phyloP scores from a whole-genome alignment of 2,888 invertebrate species.

The Drosophila pseudotakahashii region DNA sequence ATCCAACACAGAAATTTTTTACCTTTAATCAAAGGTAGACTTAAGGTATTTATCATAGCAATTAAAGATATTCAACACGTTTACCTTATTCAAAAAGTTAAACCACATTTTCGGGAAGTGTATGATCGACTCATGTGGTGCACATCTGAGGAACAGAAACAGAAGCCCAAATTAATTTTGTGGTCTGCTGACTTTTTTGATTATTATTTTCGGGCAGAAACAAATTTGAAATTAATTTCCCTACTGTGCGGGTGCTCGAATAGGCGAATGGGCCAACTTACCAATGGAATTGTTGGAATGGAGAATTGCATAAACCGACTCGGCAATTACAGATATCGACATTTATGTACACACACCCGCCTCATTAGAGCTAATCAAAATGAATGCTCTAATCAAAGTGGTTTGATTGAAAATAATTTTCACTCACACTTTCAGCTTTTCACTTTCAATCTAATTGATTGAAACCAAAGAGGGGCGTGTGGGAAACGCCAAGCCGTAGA shows the following conservation, averaged over 20 bases:
- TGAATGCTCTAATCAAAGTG: constrained; percentile 71
- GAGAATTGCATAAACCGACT: constrained; percentile 50
- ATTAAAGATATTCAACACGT: too few relatives aligned
- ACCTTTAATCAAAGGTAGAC: too few relatives aligned
- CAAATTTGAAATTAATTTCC: constrained; percentile 50
- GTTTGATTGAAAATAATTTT: constrained; percentile 66
- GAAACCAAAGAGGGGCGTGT: constrained; percentile 51
- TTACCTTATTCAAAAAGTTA: too few relatives aligned
- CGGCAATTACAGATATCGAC: constrained; percentile 12
- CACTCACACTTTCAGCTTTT: constrained; percentile 75
- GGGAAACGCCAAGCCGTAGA: constrained; percentile 14
- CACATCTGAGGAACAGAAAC: constrained; percentile 30
- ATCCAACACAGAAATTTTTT: too few relatives aligned
- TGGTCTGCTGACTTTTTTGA: constrained; percentile 38
- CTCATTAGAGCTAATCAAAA: constrained; percentile 65
- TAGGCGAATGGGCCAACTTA: neutral
- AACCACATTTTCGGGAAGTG: neutral
- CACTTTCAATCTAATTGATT: constrained; percentile 75
- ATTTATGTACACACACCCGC: constrained; percentile 17
- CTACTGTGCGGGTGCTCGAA: constrained; percentile 57
- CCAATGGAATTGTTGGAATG: neutral
- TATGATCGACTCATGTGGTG: constrained; percentile 15
- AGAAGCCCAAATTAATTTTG: constrained; percentile 41
- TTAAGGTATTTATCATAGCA: too few relatives aligned
- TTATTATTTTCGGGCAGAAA: constrained; percentile 32